Evolutionary conservation across 2,888 invertebrate species (phyloP), one percentile per base, ranked within the genome.

Genomic region (Boloria selene): DNA sequence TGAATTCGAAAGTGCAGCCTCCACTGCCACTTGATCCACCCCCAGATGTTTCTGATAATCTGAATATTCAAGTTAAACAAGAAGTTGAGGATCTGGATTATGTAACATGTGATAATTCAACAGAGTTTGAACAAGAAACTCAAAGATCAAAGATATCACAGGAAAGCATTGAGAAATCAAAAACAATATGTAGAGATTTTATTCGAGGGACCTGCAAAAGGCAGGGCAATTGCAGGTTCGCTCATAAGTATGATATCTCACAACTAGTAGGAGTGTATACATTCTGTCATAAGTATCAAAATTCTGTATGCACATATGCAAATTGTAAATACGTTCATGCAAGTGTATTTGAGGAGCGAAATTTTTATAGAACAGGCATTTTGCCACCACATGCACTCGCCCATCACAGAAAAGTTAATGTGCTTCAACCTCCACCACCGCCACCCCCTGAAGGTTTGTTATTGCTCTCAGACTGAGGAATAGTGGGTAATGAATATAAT

Each of bases 271-370:
- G 82, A 0, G 77, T 88, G 0, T 86, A 83, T 47, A 86, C 82
- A 4, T 90, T 90, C 64, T 90, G 90, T 59, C 78, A 78, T 38
- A 83, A 88, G 45, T 88, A 77, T 53, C 88, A 88, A 60, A 88
- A 88, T 47, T 65, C 74, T 0, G 74, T 74, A 0, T 89, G 89
- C 59, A 80, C 72, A 0, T 74, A 72, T 42, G 76, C 81, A 0
- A 77, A 79, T n/a, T 88, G 88, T 68, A 85, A 78, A 69, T 88
- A 82, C 70, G 86, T 86, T 0, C 89, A 88, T 68, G 88, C 88
- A 0, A 75, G 82, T 0, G 83, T 88, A 0, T 87, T 86, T 71
- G 87, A 88, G 63, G 86, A 88, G 47, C 84, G 85, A 45, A 69
- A 78, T 17, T 88, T 83, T 62, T 86, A 80, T 47, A 73, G 87